Base-by-base conservation (phyloP, 2,888 invertebrate genomes). In the Sphecodes monilicornis region DNA sequence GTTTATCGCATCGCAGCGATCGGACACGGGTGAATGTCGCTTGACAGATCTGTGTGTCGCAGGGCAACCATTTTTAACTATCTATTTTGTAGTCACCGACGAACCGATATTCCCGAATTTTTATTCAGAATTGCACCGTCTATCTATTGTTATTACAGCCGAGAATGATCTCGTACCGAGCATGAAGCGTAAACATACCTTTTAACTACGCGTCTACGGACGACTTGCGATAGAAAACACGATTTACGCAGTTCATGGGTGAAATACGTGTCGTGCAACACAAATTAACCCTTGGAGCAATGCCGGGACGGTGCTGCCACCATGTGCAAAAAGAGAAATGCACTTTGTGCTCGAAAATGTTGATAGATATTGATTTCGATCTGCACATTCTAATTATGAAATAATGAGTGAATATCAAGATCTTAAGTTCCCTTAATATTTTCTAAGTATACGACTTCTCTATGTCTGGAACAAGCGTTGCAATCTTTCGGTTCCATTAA, bases 221-320 rank as follows among this genome's bases (percentile, higher is more conserved):
- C 79, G 86, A 87, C 88, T 90, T 76, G 78, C 79, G 88, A 88
- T 87, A 88, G 86, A 82, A 89, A 89, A 88, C 88, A 88, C 90
- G 88, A 91, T 92, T 92, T 92, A 92, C 93, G 92, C 93, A 93
- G 93, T 91, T 91, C 86, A 90, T 88, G 86, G 88, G 80, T 86
- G 88, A 92, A 90, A 93, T 91, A 89, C 91, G 92, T 93, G 91
- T 92, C 93, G 90, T 80, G 88, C 89, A 90, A 91, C 90, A 90
- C 89, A 90, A 92, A 91, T 92, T 90, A 89, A 82, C 86, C 84
- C 83, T 91, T 78, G 83, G 80, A 87, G 81, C 81, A 81, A 83
- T 81, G 77, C 82, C 82, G 78, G 74, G 78, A 90, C 88, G 83
- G 93, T 93, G 93, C 93, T 93, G 93, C 93, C 93, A 92, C 89